Evolutionary conservation across 2,113 vertebrate species (phyloP).

Genomic region (Xiphophorus hellerii): DNA sequence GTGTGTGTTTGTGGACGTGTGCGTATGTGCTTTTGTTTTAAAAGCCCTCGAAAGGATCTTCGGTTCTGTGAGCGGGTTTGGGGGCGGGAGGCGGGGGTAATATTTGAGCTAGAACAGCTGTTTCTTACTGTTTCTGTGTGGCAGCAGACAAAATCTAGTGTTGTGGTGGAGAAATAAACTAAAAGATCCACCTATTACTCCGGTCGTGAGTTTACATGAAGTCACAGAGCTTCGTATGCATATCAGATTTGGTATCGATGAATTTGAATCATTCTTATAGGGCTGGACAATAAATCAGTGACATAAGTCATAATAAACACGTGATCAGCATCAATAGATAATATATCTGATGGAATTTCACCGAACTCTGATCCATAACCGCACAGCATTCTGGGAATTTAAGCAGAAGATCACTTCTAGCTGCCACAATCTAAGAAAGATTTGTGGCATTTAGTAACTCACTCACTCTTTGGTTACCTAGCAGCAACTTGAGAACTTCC

Average conservation of each 20-base stretch:
- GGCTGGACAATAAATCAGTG: too few relatives aligned
- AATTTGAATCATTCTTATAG: neutral
- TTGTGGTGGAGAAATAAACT: slow-evolving; percentile 52
- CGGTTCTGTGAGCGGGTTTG: slow-evolving; percentile 36
- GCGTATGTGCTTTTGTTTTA: slow-evolving; percentile 44
- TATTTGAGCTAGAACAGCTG: slow-evolving; percentile 47
- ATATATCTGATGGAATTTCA: too few relatives aligned
- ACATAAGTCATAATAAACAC: too few relatives aligned
- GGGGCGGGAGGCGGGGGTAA: slow-evolving; percentile 25
- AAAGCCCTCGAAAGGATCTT: slow-evolving; percentile 69
- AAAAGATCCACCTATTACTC: slow-evolving; percentile 27
- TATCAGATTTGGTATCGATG: neutral
- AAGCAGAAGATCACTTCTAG: too few relatives aligned
- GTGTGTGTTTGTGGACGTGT: slow-evolving; percentile 40
- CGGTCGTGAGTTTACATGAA: neutral
- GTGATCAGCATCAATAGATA: too few relatives aligned
- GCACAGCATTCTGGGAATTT: too few relatives aligned
- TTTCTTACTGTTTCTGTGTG: slow-evolving; percentile 41
- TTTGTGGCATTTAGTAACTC: too few relatives aligned
- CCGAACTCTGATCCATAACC: too few relatives aligned
- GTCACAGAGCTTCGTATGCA: neutral
- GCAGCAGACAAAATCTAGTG: slow-evolving; percentile 51
- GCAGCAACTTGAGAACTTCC: too few relatives aligned
- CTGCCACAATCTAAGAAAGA: too few relatives aligned
- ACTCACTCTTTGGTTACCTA: too few relatives aligned